Evolutionary conservation across 2,888 invertebrate genomes (phyloP).

Genomic region (Steromphala cineraria): DNA sequence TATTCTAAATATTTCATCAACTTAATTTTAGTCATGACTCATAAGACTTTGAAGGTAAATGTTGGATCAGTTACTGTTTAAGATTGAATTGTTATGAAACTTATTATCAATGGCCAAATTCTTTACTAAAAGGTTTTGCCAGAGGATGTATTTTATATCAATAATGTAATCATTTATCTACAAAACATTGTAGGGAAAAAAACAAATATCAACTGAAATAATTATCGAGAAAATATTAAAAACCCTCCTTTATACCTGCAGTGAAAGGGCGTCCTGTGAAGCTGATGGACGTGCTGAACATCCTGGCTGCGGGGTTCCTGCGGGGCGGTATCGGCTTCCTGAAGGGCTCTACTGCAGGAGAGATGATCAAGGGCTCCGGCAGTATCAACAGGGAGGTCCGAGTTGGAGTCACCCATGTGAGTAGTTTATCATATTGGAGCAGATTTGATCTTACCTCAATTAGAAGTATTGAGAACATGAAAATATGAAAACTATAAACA

Average conservation of each 20-base stretch:
- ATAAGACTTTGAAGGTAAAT: too few species aligned
- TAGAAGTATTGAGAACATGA: too few species aligned
- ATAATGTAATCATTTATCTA: too few species aligned
- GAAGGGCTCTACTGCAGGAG: slow-evolving; percentile 86
- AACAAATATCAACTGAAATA: too few species aligned
- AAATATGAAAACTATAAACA: too few species aligned
- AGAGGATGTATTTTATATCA: not conserved
- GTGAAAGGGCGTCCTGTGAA: slow-evolving; percentile 52
- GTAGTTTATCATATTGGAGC: slow-evolving; percentile 65
- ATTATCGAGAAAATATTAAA: not conserved
- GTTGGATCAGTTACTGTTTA: not conserved
- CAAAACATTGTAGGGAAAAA: too few species aligned
- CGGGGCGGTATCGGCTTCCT: slow-evolving; percentile 93
- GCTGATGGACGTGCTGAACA: slow-evolving; percentile 89
- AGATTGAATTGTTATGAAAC: too few species aligned
- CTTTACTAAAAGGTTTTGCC: not conserved
- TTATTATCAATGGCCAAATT: too few species aligned
- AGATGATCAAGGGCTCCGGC: slow-evolving; percentile 96
- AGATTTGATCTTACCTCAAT: too few species aligned
- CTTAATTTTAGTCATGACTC: too few species aligned
- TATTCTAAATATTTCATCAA: too few species aligned
- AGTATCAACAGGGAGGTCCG: slow-evolving; percentile 96
- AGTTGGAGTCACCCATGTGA: slow-evolving; percentile 97
- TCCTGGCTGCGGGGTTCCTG: slow-evolving; percentile 94
- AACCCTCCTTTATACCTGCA: not conserved